Evolutionary conservation across 2,888 invertebrate species (phyloP).

Genomic region (Scelioninae gen. 2): DNA sequence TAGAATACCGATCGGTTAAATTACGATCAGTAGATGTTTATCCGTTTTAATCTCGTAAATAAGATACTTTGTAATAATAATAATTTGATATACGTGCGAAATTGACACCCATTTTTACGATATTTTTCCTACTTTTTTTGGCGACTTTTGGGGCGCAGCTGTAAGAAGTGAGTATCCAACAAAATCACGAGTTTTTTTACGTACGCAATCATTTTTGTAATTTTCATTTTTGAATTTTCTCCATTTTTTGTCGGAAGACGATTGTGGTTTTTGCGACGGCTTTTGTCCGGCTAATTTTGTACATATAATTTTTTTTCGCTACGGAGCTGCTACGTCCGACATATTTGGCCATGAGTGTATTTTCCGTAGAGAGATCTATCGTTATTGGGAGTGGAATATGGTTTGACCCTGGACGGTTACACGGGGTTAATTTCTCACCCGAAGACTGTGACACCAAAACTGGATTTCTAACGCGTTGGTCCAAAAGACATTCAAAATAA

Average conservation of each 20-base stretch:
- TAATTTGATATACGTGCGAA: conserved; percentile 70
- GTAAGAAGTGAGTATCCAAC: conserved; percentile 74
- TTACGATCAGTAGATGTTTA: conserved; percentile 66
- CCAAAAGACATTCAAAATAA: too few species aligned
- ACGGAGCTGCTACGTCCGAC: conserved; percentile 45
- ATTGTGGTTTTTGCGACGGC: conserved; percentile 62
- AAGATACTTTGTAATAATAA: conserved; percentile 65
- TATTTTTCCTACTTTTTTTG: conserved; percentile 75
- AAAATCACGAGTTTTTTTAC: conserved; percentile 69
- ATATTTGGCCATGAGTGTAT: conserved; percentile 35
- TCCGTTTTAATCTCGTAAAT: conserved; percentile 64
- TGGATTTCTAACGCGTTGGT: too few species aligned
- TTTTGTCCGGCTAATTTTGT: conserved; percentile 47
- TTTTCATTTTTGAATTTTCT: conserved; percentile 64
- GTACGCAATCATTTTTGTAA: conserved; percentile 47
- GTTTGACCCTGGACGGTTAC: too few species aligned
- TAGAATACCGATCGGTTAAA: conserved; percentile 64
- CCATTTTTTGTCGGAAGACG: conserved; percentile 53
- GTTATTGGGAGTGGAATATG: conserved; percentile 24
- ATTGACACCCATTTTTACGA: conserved; percentile 75
- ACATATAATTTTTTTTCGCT: conserved; percentile 50
- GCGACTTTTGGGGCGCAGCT: conserved; percentile 75
- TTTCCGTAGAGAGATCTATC: conserved; percentile 42
- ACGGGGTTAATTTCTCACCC: too few species aligned
- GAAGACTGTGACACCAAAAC: too few species aligned